These are phyloP conservation scores for Agrilus mali DNA, from an alignment of 2,888 invertebrate species.

Conservation along the genomic window DNA sequence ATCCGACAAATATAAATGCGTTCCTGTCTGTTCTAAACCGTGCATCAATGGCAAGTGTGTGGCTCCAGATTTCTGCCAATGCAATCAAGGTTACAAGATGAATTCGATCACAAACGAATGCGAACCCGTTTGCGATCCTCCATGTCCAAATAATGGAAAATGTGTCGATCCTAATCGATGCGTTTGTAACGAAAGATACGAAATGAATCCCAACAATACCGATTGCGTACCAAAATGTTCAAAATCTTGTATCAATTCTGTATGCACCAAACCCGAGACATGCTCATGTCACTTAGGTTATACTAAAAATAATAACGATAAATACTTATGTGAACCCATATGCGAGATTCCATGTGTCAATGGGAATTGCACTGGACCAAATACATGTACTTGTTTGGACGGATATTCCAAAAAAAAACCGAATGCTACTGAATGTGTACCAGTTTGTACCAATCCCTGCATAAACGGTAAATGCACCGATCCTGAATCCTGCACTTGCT, in stretches of 20 bases:
- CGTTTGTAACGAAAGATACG: slow-evolving; percentile 11
- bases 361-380: slow-evolving; percentile 16
- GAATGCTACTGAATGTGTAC: slow-evolving; percentile 11
- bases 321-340: slow-evolving; percentile 14
- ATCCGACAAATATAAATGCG: slow-evolving; percentile 19
- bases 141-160: slow-evolving; percentile 32
- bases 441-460: slow-evolving; percentile 19
- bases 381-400: slow-evolving; percentile 18
- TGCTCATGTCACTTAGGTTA: slow-evolving; percentile 20
- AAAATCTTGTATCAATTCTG: slow-evolving; percentile 13
- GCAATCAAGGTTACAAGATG: slow-evolving; percentile 10
- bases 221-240: slow-evolving; percentile 16
- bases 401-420: slow-evolving; percentile 12
- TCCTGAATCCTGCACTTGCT: slow-evolving; percentile 34
- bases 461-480: slow-evolving; percentile 26
- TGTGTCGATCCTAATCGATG: slow-evolving; percentile 28
- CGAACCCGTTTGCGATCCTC: slow-evolving; percentile 18
- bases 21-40: slow-evolving; percentile 25
- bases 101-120: slow-evolving; percentile 8
- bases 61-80: slow-evolving; percentile 27
- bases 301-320: slow-evolving; percentile 9
- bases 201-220: background rate
- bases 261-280: slow-evolving; percentile 21
- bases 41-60: slow-evolving; percentile 15
- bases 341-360: slow-evolving; percentile 15